Evolutionary conservation across 2,888 invertebrate genomes (phyloP).

Genomic region (Sphaeridia pumilis): DNA sequence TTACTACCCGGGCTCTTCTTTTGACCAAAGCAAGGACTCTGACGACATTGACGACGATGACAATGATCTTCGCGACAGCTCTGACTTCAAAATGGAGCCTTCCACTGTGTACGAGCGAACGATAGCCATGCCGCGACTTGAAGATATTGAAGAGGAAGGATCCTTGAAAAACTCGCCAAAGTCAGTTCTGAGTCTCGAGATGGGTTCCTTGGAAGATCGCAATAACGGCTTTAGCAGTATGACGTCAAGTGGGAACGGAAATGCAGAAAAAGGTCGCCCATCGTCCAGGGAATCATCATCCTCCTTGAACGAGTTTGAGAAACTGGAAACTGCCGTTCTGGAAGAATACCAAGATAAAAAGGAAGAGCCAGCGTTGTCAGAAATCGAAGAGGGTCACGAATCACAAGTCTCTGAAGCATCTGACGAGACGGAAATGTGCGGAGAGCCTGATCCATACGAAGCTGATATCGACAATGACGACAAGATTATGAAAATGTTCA

Average conservation of each 20-base stretch:
- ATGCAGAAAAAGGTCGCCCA: conserved; percentile 50
- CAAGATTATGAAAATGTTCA: conserved; percentile 32
- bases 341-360: conserved; percentile 74
- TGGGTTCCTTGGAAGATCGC: conserved; percentile 62
- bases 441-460: conserved; percentile 22
- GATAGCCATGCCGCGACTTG: conserved; percentile 48
- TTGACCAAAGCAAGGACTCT: conserved; percentile 26
- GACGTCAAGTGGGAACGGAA: conserved; percentile 60
- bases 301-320: conserved; percentile 62
- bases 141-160: conserved; percentile 72
- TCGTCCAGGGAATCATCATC: conserved; percentile 34
- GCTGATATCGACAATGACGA: conserved; percentile 26
- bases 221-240: conserved; percentile 43
- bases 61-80: conserved; percentile 38
- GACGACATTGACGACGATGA: conserved; percentile 45
- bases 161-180: conserved; percentile 87
- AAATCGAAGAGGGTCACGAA: conserved; percentile 42
- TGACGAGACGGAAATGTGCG: conserved; percentile 41
- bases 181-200: conserved; percentile 74
- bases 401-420: conserved; percentile 47
- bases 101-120: conserved; percentile 14
- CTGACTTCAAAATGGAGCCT: conserved; percentile 14
- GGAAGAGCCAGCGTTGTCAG: conserved; percentile 62
- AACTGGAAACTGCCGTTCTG: conserved; percentile 73
- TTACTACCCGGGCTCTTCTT: conserved; percentile 34